phyloP scores from a whole-genome alignment of 2,113 vertebrate species.

The Gasterosteus nipponicus region DNA sequence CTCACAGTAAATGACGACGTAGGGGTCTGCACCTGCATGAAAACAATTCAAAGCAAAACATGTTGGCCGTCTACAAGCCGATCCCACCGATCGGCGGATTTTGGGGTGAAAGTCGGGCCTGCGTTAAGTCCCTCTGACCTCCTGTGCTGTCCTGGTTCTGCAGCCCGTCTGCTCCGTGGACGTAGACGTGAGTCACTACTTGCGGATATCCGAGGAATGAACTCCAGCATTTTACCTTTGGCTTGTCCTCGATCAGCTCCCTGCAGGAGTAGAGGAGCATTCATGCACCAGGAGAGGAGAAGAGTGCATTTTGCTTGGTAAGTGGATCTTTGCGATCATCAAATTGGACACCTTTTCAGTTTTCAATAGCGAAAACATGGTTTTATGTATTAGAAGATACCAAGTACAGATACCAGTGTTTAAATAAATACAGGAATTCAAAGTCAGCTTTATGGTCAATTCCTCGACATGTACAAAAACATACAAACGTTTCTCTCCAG shows the following conservation, averaged over 20 bases:
- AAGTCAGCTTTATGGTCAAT: too few species aligned
- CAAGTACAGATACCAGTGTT: neutral
- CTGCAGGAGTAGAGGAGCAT: conserved; percentile 68
- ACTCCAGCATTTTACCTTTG: conserved; percentile 85
- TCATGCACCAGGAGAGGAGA: neutral
- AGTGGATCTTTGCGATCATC: neutral
- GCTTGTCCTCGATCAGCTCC: conserved; percentile 88
- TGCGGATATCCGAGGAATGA: conserved; percentile 88
- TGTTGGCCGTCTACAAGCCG: neutral
- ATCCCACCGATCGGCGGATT: neutral
- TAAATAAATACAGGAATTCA: neutral
- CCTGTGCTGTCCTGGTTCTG: conserved; percentile 83
- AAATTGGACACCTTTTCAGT: neutral
- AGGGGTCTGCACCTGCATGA: conserved; percentile 87
- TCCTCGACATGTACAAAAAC: too few species aligned
- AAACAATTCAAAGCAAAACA: neutral
- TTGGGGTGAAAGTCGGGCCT: neutral
- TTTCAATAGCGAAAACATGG: neutral
- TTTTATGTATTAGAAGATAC: neutral
- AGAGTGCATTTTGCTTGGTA: neutral
- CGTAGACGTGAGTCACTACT: conserved; percentile 86
- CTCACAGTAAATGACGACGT: conserved; percentile 90
- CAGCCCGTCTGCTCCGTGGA: conserved; percentile 85
- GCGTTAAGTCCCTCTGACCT: conserved; percentile 74
- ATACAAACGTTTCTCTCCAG: too few species aligned